Percentiles rank a stretch among this genome's conserved stretches.
Conservation (phyloP, 2,888 invertebrate genomes). For the Hypselothyrea guttata region DNA sequence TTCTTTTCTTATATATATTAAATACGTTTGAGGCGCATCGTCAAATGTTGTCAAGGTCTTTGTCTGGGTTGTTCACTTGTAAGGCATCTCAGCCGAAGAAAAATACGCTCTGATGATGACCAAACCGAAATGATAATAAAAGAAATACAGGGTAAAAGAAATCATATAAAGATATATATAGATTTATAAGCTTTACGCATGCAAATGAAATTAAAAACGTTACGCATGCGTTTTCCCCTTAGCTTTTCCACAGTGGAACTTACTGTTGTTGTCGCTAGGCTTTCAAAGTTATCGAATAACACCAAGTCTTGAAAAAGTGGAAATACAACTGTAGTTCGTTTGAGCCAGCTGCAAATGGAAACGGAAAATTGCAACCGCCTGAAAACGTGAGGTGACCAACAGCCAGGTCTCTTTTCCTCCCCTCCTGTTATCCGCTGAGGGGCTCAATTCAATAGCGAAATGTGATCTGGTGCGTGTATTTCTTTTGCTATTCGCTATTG, state of each 20-base stretch:
- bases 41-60: slow-evolving; percentile 52
- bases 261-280: slow-evolving; percentile 17
- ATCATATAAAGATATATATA: background rate
- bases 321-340: slow-evolving; percentile 14
- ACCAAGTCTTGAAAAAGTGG: slow-evolving; percentile 35
- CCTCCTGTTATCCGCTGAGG: background rate
- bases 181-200: slow-evolving; percentile 12
- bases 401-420: background rate
- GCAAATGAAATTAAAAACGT: slow-evolving; percentile 74
- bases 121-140: background rate
- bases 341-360: slow-evolving; percentile 39
- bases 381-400: slow-evolving; percentile 60
- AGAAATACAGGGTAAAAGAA: slow-evolving; percentile 5
- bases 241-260: slow-evolving; percentile 21
- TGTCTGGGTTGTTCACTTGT: slow-evolving; percentile 52
- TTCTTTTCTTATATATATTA: slow-evolving; percentile 7
- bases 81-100: slow-evolving; percentile 37
- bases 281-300: slow-evolving; percentile 67
- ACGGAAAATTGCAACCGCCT: slow-evolving; percentile 50
- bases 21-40: background rate
- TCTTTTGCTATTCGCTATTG: slow-evolving; percentile 44
- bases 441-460: slow-evolving; percentile 33
- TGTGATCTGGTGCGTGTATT: slow-evolving; percentile 43
- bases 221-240: slow-evolving; percentile 65
- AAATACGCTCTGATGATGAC: background rate